Evolutionary conservation across 2,888 invertebrate genomes (phyloP), one percentile per base, ranked within the genome.

Genomic region (Limnephilus marmoratus): DNA sequence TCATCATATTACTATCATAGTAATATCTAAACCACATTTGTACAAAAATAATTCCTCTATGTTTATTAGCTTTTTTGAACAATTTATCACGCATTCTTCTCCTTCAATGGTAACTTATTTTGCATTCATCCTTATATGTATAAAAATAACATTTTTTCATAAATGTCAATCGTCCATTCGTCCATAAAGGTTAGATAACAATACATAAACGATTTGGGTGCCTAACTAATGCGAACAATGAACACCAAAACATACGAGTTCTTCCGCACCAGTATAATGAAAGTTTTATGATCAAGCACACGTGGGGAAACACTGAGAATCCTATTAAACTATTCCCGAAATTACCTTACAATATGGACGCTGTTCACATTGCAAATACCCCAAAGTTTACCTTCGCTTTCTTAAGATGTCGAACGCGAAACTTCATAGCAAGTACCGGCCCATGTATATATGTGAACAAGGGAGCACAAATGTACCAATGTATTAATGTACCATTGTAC

Each of bases 391-490:
- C 86, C 87, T 92, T 29, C 85, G 92, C 90, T 93, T 93, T 93
- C 91, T 90, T 93, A 93, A 93, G 93, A 93, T 91, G 92, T 92
- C 82, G 91, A 91, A 90, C 91, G 91, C 53, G 87, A 80, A 91
- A 90, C 80, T 92, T 91, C n/a, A 31, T 29, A 89, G 89, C 49
- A 81, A 90, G 37, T 88, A 68, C 68, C n/a, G 45, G 45, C 41
- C 82, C 90, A 11, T 45, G 29, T 90, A 34, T 88, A 37, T 24
- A 80, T 68, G n/a, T 68, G 68, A n/a, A 68, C 15, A n/a, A 34
- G 34, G 18, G 37, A 41, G 85, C n/a, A 41, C 18, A 37, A 11
- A 85, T 41, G 85, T 85, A 85, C 24, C 34, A 12, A 85, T 41
- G 85, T n/a, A n/a, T 34, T 82, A 85, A 5, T 41, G 41, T 85